A percentile compares a stretch with the other conserved stretches of the same genome.
Conservation (phyloP, 1,140 invertebrate genomes). For the Calosoma granatense region DNA sequence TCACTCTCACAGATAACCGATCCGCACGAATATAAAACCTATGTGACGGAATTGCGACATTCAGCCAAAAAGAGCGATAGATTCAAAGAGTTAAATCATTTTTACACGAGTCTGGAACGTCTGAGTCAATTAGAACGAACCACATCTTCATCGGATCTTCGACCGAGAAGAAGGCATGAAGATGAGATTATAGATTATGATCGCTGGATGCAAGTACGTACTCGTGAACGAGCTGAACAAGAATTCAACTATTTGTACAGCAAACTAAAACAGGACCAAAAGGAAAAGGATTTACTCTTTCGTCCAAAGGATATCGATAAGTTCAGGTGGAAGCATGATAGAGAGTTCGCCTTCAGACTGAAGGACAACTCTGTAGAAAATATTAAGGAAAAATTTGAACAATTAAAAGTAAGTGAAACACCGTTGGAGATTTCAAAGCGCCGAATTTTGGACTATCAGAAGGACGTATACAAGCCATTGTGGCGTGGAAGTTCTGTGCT, state of each 20-base stretch:
- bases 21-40: conserved; percentile 54
- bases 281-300: conserved; percentile 75
- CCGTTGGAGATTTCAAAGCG: conserved; percentile 30
- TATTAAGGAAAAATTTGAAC: conserved; percentile 61
- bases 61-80: conserved; percentile 62
- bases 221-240: conserved; percentile 69
- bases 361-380: conserved; percentile 83
- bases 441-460: conserved; percentile 40
- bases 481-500: conserved; percentile 73
- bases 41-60: conserved; percentile 61
- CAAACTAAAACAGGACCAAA: conserved; percentile 68
- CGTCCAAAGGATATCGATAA: conserved; percentile 58
- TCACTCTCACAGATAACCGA: conserved; percentile 33
- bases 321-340: conserved; percentile 57
- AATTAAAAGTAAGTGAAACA: conserved; percentile 35
- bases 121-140: conserved; percentile 71
- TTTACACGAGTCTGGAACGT: conserved; percentile 77
- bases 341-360: conserved; percentile 65
- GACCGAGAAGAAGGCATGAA: conserved; percentile 57
- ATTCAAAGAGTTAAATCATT: conserved; percentile 76
- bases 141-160: conserved; percentile 57
- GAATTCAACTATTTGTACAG: conserved; percentile 68
- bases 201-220: conserved; percentile 68
- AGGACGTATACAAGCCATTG: conserved; percentile 66
- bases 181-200: conserved; percentile 79